These are phyloP conservation scores for Sycophila sp. DNA, from an alignment of 1,140 invertebrate genomes.

Conservation along the genomic window DNA sequence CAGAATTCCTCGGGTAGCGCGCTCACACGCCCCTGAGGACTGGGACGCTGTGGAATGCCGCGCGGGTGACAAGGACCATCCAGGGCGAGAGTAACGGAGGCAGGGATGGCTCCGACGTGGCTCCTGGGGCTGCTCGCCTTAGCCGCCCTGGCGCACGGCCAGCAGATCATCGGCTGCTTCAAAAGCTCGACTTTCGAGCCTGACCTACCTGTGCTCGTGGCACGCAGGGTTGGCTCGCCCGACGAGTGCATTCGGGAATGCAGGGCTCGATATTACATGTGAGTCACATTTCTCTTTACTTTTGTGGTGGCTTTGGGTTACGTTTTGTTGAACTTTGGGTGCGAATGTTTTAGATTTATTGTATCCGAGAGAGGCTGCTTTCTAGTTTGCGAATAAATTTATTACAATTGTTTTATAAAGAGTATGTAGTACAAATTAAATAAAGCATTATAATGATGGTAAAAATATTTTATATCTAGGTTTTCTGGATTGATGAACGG, in stretches of 20 bases:
- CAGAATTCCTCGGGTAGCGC: no score
- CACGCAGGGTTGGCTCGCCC: constrained; percentile 42
- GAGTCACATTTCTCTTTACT: no score
- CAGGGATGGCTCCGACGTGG: background rate
- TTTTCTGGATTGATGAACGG: constrained; percentile 63
- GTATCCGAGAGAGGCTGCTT: background rate
- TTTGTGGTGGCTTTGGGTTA: no score
- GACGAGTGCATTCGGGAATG: constrained; percentile 52
- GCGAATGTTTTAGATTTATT: no score
- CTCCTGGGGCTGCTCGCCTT: background rate
- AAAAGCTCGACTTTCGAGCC: constrained; percentile 40
- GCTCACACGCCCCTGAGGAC: background rate
- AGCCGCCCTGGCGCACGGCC: no score
- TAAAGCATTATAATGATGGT: constrained; percentile 3
- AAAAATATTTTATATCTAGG: constrained; percentile 46
- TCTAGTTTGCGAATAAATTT: background rate
- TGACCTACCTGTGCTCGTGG: constrained; percentile 44
- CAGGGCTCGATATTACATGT: constrained; percentile 55
- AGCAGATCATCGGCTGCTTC: constrained; percentile 52
- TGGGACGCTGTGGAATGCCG: no score
- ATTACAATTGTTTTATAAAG: background rate
- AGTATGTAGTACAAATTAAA: no score
- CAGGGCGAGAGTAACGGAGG: background rate
- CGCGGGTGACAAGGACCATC: no score
- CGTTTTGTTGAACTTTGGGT: no score